Evolutionary conservation across 2,888 invertebrate species (phyloP).

Genomic region (Thecocarcelia acutangulata): DNA sequence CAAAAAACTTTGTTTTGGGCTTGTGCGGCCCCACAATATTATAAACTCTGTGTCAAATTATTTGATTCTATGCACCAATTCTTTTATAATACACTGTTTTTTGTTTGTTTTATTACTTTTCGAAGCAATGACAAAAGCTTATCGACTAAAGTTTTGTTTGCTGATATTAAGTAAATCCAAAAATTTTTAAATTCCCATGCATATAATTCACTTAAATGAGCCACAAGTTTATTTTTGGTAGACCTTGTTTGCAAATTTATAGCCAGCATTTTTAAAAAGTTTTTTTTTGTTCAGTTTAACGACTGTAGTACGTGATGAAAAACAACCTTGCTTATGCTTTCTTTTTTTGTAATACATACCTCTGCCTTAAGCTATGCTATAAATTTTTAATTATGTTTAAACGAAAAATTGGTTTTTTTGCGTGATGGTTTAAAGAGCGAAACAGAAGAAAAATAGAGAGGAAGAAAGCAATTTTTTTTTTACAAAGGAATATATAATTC

Average conservation of each 20-base stretch:
- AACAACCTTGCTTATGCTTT: conserved; percentile 33
- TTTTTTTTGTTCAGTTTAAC: not conserved
- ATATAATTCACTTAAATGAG: no score
- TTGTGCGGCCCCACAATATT: no score
- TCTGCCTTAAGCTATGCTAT: conserved; percentile 43
- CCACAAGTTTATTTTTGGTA: not conserved
- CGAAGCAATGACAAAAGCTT: no score
- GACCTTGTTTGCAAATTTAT: not conserved
- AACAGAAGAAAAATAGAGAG: not conserved
- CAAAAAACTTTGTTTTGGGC: no score
- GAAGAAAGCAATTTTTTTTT: not conserved
- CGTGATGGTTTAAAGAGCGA: not conserved
- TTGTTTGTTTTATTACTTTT: no score
- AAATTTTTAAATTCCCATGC: no score
- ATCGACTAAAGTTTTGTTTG: no score
- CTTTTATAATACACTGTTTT: no score
- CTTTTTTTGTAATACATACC: not conserved
- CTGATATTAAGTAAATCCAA: no score
- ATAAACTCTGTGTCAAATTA: no score
- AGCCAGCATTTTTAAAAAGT: no score
- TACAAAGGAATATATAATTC: conserved; percentile 46
- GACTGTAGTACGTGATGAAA: not conserved
- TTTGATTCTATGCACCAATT: no score
- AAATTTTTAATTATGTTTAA: conserved; percentile 47
- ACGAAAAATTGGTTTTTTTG: not conserved